Conservation (phyloP, 1,140 invertebrate genomes). For the Pinna nobilis region DNA sequence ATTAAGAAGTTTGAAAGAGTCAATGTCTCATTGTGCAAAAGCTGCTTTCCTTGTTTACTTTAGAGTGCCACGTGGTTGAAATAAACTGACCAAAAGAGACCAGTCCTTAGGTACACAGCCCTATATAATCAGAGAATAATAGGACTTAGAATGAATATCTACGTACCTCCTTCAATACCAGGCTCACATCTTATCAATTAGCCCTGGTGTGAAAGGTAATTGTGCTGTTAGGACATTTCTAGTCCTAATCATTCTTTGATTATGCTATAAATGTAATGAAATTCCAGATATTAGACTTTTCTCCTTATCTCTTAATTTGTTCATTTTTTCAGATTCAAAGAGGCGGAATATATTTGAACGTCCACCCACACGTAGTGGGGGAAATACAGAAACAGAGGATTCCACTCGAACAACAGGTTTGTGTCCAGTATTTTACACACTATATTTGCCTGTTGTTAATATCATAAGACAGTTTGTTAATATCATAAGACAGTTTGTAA, state of each 20-base stretch:
- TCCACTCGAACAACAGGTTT: conserved; percentile 15
- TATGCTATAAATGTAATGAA: background rate
- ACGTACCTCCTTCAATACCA: too few species aligned
- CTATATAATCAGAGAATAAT: too few species aligned
- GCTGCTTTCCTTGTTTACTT: too few species aligned
- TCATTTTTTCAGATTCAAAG: conserved; percentile 48
- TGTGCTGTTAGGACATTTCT: too few species aligned
- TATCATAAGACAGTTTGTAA: too few species aligned
- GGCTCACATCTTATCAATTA: too few species aligned
- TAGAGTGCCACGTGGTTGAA: background rate
- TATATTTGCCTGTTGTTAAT: background rate
- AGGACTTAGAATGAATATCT: background rate
- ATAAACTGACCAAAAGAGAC: too few species aligned
- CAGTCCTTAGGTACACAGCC: too few species aligned
- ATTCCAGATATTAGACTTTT: background rate
- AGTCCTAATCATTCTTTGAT: background rate
- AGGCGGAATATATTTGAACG: conserved; percentile 61
- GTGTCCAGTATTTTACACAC: background rate
- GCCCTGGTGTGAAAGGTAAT: too few species aligned
- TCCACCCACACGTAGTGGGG: conserved; percentile 67
- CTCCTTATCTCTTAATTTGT: background rate
- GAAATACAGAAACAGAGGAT: conserved; percentile 41
- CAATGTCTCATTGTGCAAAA: background rate
- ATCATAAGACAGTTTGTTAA: background rate
- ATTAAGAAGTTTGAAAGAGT: background rate